A percentile compares a stretch with the other conserved stretches of the same genome.
Conservation (phyloP, 2,888 invertebrate genomes). For the Altica lythri region DNA sequence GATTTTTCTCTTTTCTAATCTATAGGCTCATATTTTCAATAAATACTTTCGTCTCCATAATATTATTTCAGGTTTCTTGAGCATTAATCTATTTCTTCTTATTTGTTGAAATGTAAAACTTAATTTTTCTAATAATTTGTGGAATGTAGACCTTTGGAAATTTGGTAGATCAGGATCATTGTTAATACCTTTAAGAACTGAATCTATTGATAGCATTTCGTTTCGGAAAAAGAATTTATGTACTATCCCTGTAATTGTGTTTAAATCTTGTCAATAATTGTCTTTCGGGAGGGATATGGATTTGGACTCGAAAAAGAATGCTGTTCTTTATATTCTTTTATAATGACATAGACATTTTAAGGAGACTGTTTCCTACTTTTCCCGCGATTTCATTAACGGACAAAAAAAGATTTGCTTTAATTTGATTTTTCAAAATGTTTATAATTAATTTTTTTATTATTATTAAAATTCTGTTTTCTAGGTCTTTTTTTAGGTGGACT, state of each 20-base stretch:
- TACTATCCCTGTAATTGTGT: not conserved
- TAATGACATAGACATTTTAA: not conserved
- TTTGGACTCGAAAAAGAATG: no score
- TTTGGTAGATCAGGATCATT: conserved; percentile 24
- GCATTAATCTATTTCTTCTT: conserved; percentile 25
- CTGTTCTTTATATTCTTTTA: no score
- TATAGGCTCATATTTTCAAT: conserved; percentile 25
- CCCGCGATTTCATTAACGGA: not conserved
- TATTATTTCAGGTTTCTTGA: conserved; percentile 33
- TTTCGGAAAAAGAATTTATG: conserved; percentile 24
- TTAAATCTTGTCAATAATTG: not conserved
- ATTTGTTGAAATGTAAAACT: conserved; percentile 26
- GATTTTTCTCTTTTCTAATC: conserved; percentile 28
- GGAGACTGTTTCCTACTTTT: not conserved
- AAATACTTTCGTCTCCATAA: conserved; percentile 29
- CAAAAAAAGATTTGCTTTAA: not conserved
- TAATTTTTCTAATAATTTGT: conserved; percentile 19
- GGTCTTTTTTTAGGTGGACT: not conserved
- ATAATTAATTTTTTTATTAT: not conserved
- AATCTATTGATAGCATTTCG: conserved; percentile 16
- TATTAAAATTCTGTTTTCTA: not conserved
- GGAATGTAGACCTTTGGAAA: conserved; percentile 29
- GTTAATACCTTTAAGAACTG: conserved; percentile 15
- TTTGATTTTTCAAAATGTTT: no score
- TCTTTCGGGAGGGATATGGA: not conserved